Conservation (phyloP, 2,797 vertebrate genomes). For the Spinus olivaceus region DNA sequence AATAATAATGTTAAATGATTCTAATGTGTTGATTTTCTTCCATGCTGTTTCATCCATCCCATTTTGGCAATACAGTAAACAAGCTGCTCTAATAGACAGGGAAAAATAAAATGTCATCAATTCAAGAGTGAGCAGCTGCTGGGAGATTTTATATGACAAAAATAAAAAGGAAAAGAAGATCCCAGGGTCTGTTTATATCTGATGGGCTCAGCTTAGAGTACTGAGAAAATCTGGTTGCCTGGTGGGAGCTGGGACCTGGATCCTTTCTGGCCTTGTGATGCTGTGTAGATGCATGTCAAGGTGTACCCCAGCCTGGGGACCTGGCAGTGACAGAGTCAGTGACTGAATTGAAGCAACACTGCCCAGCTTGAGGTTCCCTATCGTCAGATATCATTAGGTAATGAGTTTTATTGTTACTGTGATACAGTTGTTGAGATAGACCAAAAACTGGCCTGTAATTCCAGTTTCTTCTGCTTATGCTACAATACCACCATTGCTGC, state of each 20-base stretch:
- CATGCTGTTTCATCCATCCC: not conserved
- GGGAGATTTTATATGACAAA: not conserved
- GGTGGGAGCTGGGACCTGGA: not conserved
- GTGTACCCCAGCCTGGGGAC: fast-evolving
- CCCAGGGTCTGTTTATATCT: not conserved
- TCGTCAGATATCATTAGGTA: not conserved
- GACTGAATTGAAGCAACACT: not conserved
- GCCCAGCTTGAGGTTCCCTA: not conserved
- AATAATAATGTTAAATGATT: constrained; percentile 34
- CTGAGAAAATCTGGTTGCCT: not conserved
- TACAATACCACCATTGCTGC: not conserved
- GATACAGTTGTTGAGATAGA: not conserved
- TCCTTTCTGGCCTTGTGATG: not conserved
- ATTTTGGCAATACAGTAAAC: constrained; percentile 49
- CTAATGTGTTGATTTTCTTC: constrained; percentile 31
- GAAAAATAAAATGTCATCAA: constrained; percentile 43
- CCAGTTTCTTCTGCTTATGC: not conserved
- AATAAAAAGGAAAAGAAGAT: not conserved
- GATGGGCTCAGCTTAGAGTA: not conserved
- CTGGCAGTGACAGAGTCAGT: not conserved
- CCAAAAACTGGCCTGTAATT: not conserved
- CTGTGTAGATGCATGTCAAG: fast-evolving
- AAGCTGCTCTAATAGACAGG: constrained; percentile 1
- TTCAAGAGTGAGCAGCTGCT: constrained; percentile 29
- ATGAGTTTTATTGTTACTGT: not conserved